Evolutionary conservation across 2,113 vertebrate genomes (phyloP).

Genomic region (Dendrocopos noguchii): DNA sequence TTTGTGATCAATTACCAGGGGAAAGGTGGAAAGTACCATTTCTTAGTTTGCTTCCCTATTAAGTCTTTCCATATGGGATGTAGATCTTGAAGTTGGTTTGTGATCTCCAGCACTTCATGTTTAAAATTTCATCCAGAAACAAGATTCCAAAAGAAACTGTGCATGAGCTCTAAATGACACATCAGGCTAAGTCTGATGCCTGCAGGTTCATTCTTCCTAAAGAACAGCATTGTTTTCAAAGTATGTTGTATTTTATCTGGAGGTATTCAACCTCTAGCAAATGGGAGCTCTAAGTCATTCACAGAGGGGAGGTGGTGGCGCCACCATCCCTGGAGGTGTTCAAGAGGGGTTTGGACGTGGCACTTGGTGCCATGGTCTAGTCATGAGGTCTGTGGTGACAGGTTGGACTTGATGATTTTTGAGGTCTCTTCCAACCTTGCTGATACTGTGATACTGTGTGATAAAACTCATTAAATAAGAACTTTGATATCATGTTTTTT

Average conservation of each 20-base stretch:
- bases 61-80: conserved; percentile 18
- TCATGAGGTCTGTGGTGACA: too few relatives aligned
- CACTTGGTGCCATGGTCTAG: too few relatives aligned
- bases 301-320: background rate
- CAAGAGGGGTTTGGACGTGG: too few relatives aligned
- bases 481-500: background rate
- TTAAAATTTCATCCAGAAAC: conserved; percentile 41
- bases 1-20: conserved; percentile 5
- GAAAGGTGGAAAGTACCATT: background rate
- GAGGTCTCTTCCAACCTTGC: too few relatives aligned
- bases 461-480: background rate
- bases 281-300: background rate
- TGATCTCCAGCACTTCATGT: conserved; percentile 48
- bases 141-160: conserved; percentile 25
- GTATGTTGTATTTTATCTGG: background rate
- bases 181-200: conserved; percentile 16
- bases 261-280: background rate
- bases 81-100: background rate
- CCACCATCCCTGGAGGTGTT: too few relatives aligned
- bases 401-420: too few relatives aligned
- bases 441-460: too few relatives aligned
- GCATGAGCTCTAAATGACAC: conserved; percentile 33
- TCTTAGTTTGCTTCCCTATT: conserved; percentile 17
- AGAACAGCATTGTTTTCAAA: background rate
- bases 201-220: conserved; percentile 36